Conservation (phyloP, 2,888 invertebrate genomes). For the Pollenia angustigena region DNA sequence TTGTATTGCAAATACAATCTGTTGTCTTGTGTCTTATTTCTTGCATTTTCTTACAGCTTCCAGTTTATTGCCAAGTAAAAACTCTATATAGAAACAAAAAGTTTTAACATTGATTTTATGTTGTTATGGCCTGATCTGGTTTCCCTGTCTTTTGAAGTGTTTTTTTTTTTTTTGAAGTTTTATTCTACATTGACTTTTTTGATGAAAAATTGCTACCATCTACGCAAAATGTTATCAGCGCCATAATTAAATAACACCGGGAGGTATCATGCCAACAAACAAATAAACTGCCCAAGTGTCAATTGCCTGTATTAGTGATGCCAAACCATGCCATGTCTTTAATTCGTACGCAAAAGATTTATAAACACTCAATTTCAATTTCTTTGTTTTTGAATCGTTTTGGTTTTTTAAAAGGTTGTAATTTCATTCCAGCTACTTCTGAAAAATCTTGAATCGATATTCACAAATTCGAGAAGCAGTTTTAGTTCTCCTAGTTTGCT, state of each 20-base stretch:
- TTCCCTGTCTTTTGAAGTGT: conserved; percentile 19
- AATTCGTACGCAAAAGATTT: not conserved
- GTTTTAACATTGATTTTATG: not conserved
- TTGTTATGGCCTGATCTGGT: conserved; percentile 7
- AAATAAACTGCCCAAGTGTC: conserved; percentile 73
- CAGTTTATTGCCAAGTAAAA: conserved; percentile 12
- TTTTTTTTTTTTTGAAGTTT: not conserved
- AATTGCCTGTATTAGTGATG: conserved; percentile 43
- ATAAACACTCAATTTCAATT: too few species aligned
- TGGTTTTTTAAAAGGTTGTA: too few species aligned
- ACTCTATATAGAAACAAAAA: conserved; percentile 55
- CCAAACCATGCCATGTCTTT: not conserved
- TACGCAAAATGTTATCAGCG: conserved; percentile 83
- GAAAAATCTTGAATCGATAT: too few species aligned
- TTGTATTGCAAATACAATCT: conserved; percentile 56
- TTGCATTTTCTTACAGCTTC: conserved; percentile 5
- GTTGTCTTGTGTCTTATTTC: conserved; percentile 3
- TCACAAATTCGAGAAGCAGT: too few species aligned
- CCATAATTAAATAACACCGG: conserved; percentile 84
- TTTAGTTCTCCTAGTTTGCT: too few species aligned
- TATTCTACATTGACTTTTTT: conserved; percentile 60
- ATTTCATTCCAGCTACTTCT: too few species aligned
- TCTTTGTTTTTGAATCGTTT: too few species aligned
- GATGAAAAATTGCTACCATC: conserved; percentile 84
- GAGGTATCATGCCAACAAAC: conserved; percentile 77